A percentile compares a stretch with the other conserved stretches of the same genome.
These are phyloP conservation scores for Nomada lathburiana DNA, from an alignment of 2,888 invertebrate species.

Conservation along the genomic window DNA sequence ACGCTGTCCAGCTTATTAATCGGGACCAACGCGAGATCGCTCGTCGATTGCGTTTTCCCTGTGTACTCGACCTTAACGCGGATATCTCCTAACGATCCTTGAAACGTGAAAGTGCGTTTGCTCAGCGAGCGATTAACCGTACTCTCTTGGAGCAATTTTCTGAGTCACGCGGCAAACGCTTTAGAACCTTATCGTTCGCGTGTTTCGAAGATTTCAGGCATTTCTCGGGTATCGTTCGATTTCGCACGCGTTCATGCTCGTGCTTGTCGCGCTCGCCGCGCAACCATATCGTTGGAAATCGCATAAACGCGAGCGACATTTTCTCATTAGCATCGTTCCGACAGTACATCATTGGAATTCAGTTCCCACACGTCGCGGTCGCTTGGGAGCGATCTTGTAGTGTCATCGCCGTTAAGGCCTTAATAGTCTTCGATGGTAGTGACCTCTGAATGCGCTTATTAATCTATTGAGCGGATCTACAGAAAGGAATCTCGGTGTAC, in stretches of 20 bases:
- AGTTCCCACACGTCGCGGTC: conserved; percentile 50
- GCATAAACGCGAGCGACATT: conserved; percentile 41
- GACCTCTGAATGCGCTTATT: conserved; percentile 75
- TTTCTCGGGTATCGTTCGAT: background rate
- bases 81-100: background rate
- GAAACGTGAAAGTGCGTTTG: conserved; percentile 16
- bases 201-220: conserved; percentile 5
- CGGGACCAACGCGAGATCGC: background rate
- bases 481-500: conserved; percentile 66
- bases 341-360: conserved; percentile 49
- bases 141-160: background rate
- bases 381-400: conserved; percentile 25
- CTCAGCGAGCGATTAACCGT: conserved; percentile 1
- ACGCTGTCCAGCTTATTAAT: background rate
- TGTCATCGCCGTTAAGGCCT: conserved; percentile 54
- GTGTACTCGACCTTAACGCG: background rate
- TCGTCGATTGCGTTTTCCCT: background rate
- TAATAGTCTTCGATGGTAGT: conserved; percentile 69
- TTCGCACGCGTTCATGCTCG: background rate
- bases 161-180: conserved; percentile 38
- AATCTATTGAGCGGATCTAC: conserved; percentile 75
- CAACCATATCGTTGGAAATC: conserved; percentile 35
- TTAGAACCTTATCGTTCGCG: conserved; percentile 22
- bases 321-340: conserved; percentile 37
- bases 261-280: background rate